Base-by-base conservation (phyloP, 2,113 vertebrate genomes). In the Xenopus laevis region DNA sequence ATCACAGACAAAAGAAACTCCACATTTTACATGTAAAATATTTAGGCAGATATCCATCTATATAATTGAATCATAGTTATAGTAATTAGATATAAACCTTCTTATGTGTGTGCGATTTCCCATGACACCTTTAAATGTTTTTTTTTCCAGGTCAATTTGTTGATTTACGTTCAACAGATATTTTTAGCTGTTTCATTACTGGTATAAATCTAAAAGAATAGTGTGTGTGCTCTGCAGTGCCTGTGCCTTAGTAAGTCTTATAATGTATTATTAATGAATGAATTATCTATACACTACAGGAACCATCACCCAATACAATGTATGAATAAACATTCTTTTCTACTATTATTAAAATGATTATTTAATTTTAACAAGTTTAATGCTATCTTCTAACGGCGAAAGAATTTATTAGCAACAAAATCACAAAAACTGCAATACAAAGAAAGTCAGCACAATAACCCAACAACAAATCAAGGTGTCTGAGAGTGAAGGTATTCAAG, bases 241-340 rank as follows among this genome's bases (percentile, higher is more conserved):
- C 84, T 84, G 84, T 85, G 83, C 82, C 84, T 84, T 82, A 74
- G 80, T 86, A 89, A 88, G 88, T 86, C 81, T 85, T 74, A 85
- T 79, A 65, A 33, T 68, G 78, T 27, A 27, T 27, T 82, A 62
- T 15, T 20, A 46, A 73, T 70, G 61, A 66, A 59, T 10, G 66
- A 71, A 61, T 27, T 82, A 77, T 73, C 79, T 84, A 86, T 86
- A 84, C 78, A 71, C 81, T 79, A 47, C 33, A 40, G 53, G 46
- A 66, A 68, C 4, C 53, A 55, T 55, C 7, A 8, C 8, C 17
- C 17, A n/a, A 16, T 7, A 40, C 33, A 40, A 40, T 5, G 6
- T 40, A 40, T 40, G 33, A 40, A 55, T n/a, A 55, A 4, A 55
- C 6, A n/a, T 55, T 12, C 17, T 13, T 55, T 55, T 16, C 17